phyloP scores from a whole-genome alignment of 2,113 vertebrate genomes.

The Solenodon paradoxus region DNA sequence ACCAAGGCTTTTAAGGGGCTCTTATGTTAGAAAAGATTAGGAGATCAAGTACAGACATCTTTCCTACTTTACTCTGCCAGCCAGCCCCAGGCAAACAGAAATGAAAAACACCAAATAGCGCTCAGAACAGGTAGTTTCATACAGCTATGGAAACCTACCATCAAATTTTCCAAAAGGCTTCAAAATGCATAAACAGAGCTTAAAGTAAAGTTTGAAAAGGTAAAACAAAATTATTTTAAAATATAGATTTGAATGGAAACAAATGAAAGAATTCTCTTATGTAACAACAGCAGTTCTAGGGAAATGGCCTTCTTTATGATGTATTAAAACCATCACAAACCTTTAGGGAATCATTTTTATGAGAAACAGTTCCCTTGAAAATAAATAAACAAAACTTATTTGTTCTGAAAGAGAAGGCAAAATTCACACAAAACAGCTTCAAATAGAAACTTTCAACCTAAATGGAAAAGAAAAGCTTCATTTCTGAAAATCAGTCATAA shows the following conservation, averaged over 20 bases:
- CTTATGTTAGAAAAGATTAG: background rate
- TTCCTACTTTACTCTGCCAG: conserved; percentile 28
- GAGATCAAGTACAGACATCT: background rate
- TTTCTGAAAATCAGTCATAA: conserved; percentile 56
- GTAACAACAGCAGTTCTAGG: conserved; percentile 43
- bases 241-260: conserved; percentile 51
- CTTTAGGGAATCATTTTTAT: conserved; percentile 64
- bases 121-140: background rate
- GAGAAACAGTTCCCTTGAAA: conserved; percentile 61
- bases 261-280: conserved; percentile 67
- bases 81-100: background rate
- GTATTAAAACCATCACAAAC: conserved; percentile 61
- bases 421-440: conserved; percentile 65
- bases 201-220: conserved; percentile 45
- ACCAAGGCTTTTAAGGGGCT: background rate
- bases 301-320: conserved; percentile 53
- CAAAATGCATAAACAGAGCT: conserved; percentile 38
- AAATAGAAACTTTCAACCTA: conserved; percentile 63
- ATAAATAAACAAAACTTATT: conserved; percentile 62
- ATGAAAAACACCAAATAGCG: conserved; percentile 48
- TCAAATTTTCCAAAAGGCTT: conserved; percentile 39
- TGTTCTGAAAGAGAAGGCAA: conserved; percentile 40
- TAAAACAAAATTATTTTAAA: conserved; percentile 72
- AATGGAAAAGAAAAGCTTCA: conserved; percentile 59
- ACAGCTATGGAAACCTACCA: background rate